Conservation (phyloP, 2,113 vertebrate genomes). For the Nycticebus coucang region DNA sequence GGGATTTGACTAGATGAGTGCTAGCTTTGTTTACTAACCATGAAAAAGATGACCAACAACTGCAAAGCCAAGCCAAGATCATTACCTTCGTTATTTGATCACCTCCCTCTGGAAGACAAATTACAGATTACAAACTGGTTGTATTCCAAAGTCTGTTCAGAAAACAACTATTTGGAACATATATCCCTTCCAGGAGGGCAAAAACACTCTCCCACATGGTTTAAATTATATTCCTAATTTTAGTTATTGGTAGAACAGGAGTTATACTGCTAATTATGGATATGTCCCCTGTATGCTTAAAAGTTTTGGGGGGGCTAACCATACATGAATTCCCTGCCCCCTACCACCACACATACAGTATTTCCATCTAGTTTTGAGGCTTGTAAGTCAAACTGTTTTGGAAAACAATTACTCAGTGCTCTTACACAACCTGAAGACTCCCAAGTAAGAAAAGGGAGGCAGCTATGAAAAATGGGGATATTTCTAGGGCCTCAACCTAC, state of each 20-base stretch:
- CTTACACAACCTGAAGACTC: conserved; percentile 9
- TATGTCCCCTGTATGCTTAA: not conserved
- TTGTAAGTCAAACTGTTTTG: not conserved
- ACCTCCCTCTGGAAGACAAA: conserved; percentile 5
- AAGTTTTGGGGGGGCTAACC: not conserved
- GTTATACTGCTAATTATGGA: not conserved
- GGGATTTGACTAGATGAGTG: not conserved
- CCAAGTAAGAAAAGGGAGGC: not conserved
- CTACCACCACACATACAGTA: not conserved
- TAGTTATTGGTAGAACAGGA: not conserved
- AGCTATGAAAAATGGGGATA: not conserved
- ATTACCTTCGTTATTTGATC: not conserved
- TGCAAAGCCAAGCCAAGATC: not conserved
- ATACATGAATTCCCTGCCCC: not conserved
- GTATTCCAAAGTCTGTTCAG: not conserved
- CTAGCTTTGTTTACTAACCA: conserved; percentile 43
- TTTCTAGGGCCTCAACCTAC: not conserved
- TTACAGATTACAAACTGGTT: conserved; percentile 32
- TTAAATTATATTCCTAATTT: conserved; percentile 38
- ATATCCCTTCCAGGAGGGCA: not conserved
- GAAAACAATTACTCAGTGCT: not conserved
- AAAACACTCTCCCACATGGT: not conserved
- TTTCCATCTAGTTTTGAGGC: not conserved
- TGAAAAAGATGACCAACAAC: conserved; percentile 28
- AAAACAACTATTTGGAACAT: conserved; percentile 7